Conservation (phyloP, 37 sponge, comb jelly and placozoan genomes). For the Cliona cf. orientalis region DNA sequence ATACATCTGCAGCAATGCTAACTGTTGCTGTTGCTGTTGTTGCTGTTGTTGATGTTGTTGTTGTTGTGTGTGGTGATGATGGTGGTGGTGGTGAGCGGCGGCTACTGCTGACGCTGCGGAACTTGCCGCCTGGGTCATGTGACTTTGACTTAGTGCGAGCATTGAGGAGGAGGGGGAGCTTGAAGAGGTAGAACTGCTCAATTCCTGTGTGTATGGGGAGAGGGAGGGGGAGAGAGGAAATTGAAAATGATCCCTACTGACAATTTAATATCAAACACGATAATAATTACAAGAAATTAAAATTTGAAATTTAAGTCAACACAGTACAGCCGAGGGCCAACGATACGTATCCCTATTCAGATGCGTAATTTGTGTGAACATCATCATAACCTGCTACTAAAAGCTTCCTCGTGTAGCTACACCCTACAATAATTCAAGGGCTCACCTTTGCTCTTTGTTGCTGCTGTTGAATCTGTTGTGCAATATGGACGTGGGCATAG, state of each 20-base stretch:
- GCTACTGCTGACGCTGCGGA: not conserved
- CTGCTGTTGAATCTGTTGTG: slow-evolving; percentile 53
- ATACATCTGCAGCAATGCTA: slow-evolving; percentile 39
- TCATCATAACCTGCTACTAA: too few relatives aligned
- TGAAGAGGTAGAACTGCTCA: slow-evolving; percentile 11
- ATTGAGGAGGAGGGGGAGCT: not conserved
- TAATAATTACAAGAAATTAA: too few relatives aligned
- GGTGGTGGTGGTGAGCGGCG: not conserved
- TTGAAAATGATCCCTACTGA: too few relatives aligned
- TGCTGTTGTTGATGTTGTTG: not conserved
- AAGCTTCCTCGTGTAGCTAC: too few relatives aligned
- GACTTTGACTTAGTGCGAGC: not conserved
- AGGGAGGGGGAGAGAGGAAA: too few relatives aligned
- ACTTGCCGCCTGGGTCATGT: not conserved
- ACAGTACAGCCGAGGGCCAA: too few relatives aligned
- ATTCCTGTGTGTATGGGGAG: too few relatives aligned
- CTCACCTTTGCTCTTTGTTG: slow-evolving; percentile 26
- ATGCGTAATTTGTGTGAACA: too few relatives aligned
- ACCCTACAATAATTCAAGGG: too few relatives aligned
- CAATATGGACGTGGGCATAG: slow-evolving; percentile 61
- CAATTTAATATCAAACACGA: too few relatives aligned
- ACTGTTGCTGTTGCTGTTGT: slow-evolving; percentile 29
- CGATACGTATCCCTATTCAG: too few relatives aligned
- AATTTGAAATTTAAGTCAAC: too few relatives aligned
- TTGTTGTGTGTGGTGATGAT: not conserved